phyloP scores from a whole-genome alignment of 30 jellyfish, hydroid and myxozoan species.

The Turritopsis rubra region DNA sequence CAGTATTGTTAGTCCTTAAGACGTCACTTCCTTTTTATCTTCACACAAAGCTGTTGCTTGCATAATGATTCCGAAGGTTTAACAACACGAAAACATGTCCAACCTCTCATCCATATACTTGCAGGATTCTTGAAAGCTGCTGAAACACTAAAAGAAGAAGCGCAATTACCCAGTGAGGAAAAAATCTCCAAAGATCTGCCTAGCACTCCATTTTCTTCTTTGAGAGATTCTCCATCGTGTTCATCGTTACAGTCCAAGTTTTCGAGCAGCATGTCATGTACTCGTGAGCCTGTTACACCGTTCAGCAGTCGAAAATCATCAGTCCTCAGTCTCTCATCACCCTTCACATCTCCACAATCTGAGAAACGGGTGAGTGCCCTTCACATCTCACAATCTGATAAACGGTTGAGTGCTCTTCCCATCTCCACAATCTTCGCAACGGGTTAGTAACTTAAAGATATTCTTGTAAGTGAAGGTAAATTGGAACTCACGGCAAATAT shows the following conservation, averaged over 20 bases:
- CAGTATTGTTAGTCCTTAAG: too few species aligned
- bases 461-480: too few species aligned
- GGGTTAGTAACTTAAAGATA: background rate
- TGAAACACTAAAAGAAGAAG: slow-evolving; percentile 24
- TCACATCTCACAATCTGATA: too few species aligned
- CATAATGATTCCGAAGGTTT: too few species aligned
- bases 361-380: slow-evolving; percentile 6
- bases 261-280: background rate
- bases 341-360: slow-evolving; percentile 12
- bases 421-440: background rate
- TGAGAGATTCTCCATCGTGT: background rate
- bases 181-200: slow-evolving; percentile 9
- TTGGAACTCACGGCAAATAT: too few species aligned
- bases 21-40: too few species aligned
- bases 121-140: slow-evolving; percentile 30
- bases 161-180: slow-evolving; percentile 16
- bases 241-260: background rate
- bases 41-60: too few species aligned
- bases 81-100: too few species aligned
- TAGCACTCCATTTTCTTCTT: slow-evolving; percentile 1
- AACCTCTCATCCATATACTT: too few species aligned
- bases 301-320: slow-evolving; percentile 6
- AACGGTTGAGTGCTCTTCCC: too few species aligned
- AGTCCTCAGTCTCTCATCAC: background rate
- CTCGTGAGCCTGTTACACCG: slow-evolving; percentile 25